These are phyloP conservation scores for Drosophila yakuba DNA, from an alignment of 1,140 invertebrate species.

Conservation along the genomic window DNA sequence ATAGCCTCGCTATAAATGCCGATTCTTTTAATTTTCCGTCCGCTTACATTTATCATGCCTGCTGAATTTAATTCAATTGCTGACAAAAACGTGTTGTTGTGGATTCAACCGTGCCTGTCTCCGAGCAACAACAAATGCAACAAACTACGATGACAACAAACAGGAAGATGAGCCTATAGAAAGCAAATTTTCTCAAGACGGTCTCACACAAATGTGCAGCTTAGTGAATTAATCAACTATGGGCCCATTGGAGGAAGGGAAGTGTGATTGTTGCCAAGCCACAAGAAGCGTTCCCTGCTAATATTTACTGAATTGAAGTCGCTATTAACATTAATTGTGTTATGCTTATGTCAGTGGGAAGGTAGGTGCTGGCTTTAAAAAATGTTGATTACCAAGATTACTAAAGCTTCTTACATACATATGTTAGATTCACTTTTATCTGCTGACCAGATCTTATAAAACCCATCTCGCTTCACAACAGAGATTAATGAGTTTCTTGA, in stretches of 20 bases:
- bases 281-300: slow-evolving; percentile 49
- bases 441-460: no score
- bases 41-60: slow-evolving; percentile 55
- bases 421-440: no score
- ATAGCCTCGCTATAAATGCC: slow-evolving; percentile 5
- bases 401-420: no score
- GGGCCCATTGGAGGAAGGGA: background rate
- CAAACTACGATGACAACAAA: slow-evolving; percentile 34
- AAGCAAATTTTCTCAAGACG: slow-evolving; percentile 50
- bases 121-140: slow-evolving; percentile 52
- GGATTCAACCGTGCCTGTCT: slow-evolving; percentile 67
- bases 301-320: slow-evolving; percentile 73
- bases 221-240: slow-evolving; percentile 61
- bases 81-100: slow-evolving; percentile 60
- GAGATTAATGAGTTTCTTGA: background rate
- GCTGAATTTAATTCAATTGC: slow-evolving; percentile 79
- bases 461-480: background rate
- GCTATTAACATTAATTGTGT: slow-evolving; percentile 73
- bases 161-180: slow-evolving; percentile 51
- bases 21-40: slow-evolving; percentile 26
- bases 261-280: slow-evolving; percentile 23
- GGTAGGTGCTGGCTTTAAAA: background rate
- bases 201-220: slow-evolving; percentile 61
- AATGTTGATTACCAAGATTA: background rate
- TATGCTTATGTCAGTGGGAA: slow-evolving; percentile 34